Evolutionary conservation across 2,888 invertebrate genomes (phyloP), one percentile per base, ranked within the genome.

Genomic region (Frankliniella fusca): DNA sequence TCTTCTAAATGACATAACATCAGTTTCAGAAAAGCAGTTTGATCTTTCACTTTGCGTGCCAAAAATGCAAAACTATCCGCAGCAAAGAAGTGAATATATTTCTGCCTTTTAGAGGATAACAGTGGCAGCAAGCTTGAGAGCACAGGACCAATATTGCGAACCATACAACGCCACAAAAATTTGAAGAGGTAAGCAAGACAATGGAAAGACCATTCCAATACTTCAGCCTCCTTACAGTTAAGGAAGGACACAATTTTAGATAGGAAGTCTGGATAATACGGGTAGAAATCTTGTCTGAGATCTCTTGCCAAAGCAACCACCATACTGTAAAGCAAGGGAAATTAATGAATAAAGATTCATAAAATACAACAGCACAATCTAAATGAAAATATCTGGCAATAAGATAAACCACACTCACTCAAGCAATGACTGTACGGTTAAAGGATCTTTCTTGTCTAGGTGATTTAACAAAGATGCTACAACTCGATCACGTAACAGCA

Each of bases 41-140:
- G 94, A 85, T 97, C 94, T 85, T 92, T 93, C 18, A 96, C 93
- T 90, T 96, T 96, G 84, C 98, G 90, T 5, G 97, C 94, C 1
- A 99, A 94, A 90, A 97, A 98, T 0, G 98, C 95, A 90, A 98
- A 98, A 88, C 97, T 95, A 89, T 98, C 97, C 0, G 97, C 96
- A 8, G 98, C 97, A 91, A 98, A 99, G 86, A 94, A 94, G 85
- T 95, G 94, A 38, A 98, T 93, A 87, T 97, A 96, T 84, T 92
- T 92, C 48, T 95, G 95, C 86, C 93, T 93, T n/a, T 90, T 89
- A 81, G 93, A 93, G 85, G 94, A 93, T 65, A 98, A 88, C 9
- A 98, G 88, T 0, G 96, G 95, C 61, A 95, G 87, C 12, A 95
- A 90, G 80, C 92, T 90, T 84, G 92, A 91, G 84, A 95, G 92